Evolutionary conservation across 1,140 invertebrate species (phyloP).

Genomic region (Philotrypesis tridentata): DNA sequence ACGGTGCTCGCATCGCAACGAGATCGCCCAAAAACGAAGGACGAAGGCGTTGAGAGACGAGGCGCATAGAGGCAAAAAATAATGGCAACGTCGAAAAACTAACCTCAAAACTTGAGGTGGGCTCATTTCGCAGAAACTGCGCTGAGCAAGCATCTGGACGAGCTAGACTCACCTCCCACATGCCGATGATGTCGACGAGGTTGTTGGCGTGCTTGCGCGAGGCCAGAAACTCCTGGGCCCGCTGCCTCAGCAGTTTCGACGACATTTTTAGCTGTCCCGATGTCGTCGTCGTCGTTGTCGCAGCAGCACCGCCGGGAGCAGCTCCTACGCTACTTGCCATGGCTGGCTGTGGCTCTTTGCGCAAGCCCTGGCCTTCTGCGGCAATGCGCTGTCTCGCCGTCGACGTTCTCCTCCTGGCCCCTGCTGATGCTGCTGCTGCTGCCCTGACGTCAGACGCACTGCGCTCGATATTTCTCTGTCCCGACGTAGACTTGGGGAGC

Average conservation of each 20-base stretch:
- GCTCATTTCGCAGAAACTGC: background rate
- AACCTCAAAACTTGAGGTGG: conserved; percentile 53
- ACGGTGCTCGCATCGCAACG: background rate
- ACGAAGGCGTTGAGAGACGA: background rate
- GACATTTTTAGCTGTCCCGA: conserved; percentile 63
- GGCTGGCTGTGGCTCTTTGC: background rate
- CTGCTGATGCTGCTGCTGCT: too few species aligned
- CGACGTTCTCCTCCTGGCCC: background rate
- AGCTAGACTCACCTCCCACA: conserved; percentile 75
- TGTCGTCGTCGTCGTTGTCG: background rate
- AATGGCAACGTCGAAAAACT: conserved; percentile 43
- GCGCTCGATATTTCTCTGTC: too few species aligned
- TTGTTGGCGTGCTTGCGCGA: conserved; percentile 78
- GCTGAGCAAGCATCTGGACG: background rate
- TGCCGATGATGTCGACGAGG: conserved; percentile 77
- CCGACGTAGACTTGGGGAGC: too few species aligned
- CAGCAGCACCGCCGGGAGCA: conserved; percentile 21
- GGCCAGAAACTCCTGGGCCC: conserved; percentile 80
- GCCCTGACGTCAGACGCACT: too few species aligned
- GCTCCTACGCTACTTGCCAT: conserved; percentile 34
- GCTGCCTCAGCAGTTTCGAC: conserved; percentile 75
- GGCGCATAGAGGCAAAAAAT: too few species aligned
- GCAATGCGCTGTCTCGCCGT: background rate
- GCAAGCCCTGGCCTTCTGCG: background rate
- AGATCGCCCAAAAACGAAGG: background rate